phyloP scores from a whole-genome alignment of 2,113 vertebrate genomes.

The Oncorhynchus mykiss region DNA sequence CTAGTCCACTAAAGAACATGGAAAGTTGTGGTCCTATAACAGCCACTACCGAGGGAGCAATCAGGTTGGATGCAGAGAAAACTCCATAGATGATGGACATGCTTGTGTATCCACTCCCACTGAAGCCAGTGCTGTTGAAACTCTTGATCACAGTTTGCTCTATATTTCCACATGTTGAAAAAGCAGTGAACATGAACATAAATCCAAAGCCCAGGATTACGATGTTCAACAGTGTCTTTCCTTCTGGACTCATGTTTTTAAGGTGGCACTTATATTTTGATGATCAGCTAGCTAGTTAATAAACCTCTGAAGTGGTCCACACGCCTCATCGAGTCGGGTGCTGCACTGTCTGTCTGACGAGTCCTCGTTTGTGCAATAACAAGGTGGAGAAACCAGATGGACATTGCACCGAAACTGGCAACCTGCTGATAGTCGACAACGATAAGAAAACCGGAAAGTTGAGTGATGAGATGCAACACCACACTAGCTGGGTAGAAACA shows the following conservation, averaged over 20 bases:
- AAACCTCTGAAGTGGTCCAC: conserved; percentile 10
- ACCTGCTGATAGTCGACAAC: too few species aligned
- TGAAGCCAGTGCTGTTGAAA: conserved; percentile 88
- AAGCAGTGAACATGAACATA: conserved; percentile 98
- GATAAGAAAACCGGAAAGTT: too few species aligned
- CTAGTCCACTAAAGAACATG: conserved; percentile 89
- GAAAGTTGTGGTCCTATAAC: conserved; percentile 88
- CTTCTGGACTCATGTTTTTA: conserved; percentile 82
- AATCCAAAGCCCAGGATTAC: conserved; percentile 88
- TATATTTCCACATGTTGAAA: conserved; percentile 95
- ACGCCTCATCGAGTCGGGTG: background rate
- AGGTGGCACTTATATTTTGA: background rate
- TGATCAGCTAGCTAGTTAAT: conserved; percentile 19
- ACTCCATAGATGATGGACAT: conserved; percentile 97
- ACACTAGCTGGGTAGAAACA: too few species aligned
- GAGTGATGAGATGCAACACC: too few species aligned
- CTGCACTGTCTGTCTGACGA: background rate
- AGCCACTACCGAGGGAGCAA: conserved; percentile 91
- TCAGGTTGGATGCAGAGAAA: conserved; percentile 91
- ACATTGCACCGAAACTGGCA: background rate
- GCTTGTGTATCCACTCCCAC: conserved; percentile 97
- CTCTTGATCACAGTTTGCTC: conserved; percentile 97
- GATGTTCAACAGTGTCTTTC: conserved; percentile 88
- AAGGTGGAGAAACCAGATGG: background rate
- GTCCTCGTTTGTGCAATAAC: background rate